phyloP scores from a whole-genome alignment of 2,797 vertebrate species.

The Siniperca obscura region DNA sequence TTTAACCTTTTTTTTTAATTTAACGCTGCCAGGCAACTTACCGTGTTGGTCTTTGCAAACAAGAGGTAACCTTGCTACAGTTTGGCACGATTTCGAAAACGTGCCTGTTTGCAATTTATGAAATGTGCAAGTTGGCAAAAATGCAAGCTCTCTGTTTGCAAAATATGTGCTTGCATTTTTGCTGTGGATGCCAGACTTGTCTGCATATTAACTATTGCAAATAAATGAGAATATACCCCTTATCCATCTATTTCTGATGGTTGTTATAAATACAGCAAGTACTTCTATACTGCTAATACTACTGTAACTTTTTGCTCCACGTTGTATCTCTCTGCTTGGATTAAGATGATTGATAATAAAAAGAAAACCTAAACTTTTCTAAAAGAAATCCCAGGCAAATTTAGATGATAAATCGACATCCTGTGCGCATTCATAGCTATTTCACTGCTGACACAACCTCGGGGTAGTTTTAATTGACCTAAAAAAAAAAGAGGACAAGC shows the following conservation, averaged over 20 bases:
- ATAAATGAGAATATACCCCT: constrained; percentile 21
- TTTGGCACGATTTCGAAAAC: constrained; percentile 14
- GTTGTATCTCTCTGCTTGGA: not conserved
- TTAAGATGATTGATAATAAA: constrained; percentile 9
- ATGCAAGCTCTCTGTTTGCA: constrained; percentile 13
- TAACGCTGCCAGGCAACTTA: constrained; percentile 14
- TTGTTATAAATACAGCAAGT: constrained; percentile 21
- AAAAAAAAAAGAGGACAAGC: not conserved
- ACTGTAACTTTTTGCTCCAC: not conserved
- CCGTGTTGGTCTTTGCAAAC: constrained; percentile 24
- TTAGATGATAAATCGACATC: constrained; percentile 12
- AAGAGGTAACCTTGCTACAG: constrained; percentile 1
- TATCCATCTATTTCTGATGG: constrained; percentile 27
- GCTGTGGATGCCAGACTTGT: constrained; percentile 16
- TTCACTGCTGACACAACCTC: constrained; percentile 41
- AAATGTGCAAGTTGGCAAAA: constrained; percentile 32
- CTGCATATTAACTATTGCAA: constrained; percentile 31
- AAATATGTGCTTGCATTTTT: constrained; percentile 31
- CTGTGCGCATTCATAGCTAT: constrained; percentile 9
- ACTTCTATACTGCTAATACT: no score
- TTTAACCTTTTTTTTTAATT: constrained; percentile 19
- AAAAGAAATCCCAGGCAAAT: constrained; percentile 11
- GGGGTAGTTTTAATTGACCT: constrained; percentile 50
- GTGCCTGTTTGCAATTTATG: not conserved
- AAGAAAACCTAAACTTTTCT: not conserved